These are phyloP conservation scores for Percina caprodes DNA, from an alignment of 2,113 vertebrate genomes.

Conservation along the genomic window DNA sequence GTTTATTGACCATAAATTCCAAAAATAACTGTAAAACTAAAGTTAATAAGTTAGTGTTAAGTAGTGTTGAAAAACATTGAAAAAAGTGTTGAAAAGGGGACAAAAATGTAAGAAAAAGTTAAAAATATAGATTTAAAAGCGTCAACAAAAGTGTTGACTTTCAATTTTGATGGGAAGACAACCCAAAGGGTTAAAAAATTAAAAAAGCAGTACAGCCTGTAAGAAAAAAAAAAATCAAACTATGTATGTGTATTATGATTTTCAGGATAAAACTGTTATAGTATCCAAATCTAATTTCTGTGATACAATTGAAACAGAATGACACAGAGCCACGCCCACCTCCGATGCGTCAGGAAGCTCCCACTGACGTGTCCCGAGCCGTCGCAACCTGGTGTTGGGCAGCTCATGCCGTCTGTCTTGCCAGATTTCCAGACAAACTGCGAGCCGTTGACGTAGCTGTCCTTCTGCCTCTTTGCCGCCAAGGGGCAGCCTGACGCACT, in stretches of 20 bases:
- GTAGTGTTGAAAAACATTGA: too few species aligned
- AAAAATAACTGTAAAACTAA: too few species aligned
- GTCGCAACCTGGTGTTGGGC: conserved; percentile 96
- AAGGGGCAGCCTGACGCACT: conserved; percentile 97
- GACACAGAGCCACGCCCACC: conserved; percentile 82
- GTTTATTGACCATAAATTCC: too few species aligned
- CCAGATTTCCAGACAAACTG: conserved; percentile 98
- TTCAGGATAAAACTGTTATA: neutral
- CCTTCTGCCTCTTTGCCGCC: conserved; percentile 97
- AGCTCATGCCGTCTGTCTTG: conserved; percentile 98
- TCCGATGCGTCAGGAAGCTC: conserved; percentile 98
- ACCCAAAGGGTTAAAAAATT: too few species aligned
- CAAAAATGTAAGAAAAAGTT: too few species aligned
- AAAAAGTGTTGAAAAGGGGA: too few species aligned
- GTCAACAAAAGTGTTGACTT: too few species aligned
- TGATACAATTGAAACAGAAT: neutral
- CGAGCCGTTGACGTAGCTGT: conserved; percentile 91
- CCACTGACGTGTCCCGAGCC: conserved; percentile 97
- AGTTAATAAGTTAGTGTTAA: too few species aligned
- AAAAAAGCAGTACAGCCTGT: too few species aligned
- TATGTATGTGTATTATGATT: neutral
- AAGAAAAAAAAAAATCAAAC: neutral
- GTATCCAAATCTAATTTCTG: neutral
- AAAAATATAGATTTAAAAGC: too few species aligned
- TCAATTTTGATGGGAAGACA: too few species aligned